These are phyloP conservation scores for Andrena praecox DNA, from an alignment of 2,888 invertebrate species.

Conservation along the genomic window DNA sequence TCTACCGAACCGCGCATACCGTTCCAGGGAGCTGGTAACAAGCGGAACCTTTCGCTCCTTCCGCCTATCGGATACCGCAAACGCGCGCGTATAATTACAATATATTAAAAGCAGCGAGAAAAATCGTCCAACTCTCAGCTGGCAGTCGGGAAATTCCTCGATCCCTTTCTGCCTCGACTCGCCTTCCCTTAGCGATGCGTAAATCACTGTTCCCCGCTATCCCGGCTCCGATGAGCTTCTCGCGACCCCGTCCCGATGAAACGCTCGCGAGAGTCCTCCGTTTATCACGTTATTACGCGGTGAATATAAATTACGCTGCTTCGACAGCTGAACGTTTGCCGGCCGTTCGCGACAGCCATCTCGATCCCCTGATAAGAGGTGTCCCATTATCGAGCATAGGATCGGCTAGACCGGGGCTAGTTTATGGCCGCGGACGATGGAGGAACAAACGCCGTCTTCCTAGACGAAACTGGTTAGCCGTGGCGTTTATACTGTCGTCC, in stretches of 20 bases:
- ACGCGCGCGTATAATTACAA: slow-evolving; percentile 23
- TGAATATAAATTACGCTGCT: slow-evolving; percentile 10
- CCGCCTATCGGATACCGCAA: slow-evolving; percentile 13
- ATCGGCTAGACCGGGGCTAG: slow-evolving; percentile 19
- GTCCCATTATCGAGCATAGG: slow-evolving; percentile 26
- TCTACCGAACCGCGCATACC: slow-evolving; percentile 11
- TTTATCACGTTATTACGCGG: slow-evolving; percentile 10
- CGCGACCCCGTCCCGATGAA: background rate
- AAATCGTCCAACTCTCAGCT: slow-evolving; percentile 2
- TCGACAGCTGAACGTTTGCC: slow-evolving; percentile 32
- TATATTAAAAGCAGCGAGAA: background rate
- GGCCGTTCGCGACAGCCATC: slow-evolving; percentile 14
- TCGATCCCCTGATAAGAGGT: slow-evolving; percentile 21
- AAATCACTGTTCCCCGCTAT: background rate
- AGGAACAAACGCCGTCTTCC: slow-evolving; percentile 29
- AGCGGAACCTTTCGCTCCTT: slow-evolving; percentile 26
- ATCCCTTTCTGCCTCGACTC: background rate
- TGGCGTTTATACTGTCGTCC: slow-evolving; percentile 27
- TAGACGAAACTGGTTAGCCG: slow-evolving; percentile 22
- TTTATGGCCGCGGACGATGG: slow-evolving; percentile 33
- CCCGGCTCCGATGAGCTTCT: background rate
- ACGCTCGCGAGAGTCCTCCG: background rate
- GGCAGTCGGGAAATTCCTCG: background rate
- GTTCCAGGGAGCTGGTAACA: slow-evolving; percentile 4
- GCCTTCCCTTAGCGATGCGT: background rate